Evolutionary conservation across 1,140 invertebrate species (phyloP).

Genomic region (Popillia japonica): DNA sequence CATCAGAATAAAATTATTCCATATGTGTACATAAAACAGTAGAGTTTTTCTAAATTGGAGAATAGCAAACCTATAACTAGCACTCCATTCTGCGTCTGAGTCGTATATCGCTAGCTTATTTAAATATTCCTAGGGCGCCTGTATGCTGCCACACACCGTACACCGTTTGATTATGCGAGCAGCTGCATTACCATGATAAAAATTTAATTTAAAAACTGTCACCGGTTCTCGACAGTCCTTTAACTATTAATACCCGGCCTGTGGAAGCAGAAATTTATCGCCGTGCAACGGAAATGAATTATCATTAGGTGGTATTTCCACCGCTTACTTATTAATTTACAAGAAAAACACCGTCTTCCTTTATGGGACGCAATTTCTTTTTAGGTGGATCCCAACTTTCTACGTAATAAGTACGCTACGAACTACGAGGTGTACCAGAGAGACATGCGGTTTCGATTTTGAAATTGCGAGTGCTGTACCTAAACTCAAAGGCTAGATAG

Average conservation of each 20-base stretch:
- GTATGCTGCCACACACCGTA: slow-evolving; percentile 7
- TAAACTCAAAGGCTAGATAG: too few species aligned
- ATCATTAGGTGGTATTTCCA: slow-evolving; percentile 21
- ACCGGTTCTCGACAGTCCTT: slow-evolving; percentile 28
- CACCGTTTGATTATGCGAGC: slow-evolving; percentile 30
- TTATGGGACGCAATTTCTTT: slow-evolving; percentile 29
- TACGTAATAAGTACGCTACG: too few species aligned
- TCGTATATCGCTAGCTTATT: not conserved
- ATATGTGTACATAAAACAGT: not conserved
- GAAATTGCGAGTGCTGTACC: slow-evolving; percentile 1
- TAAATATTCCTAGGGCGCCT: slow-evolving; percentile 25
- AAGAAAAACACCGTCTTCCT: slow-evolving; percentile 23
- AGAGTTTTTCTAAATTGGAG: not conserved
- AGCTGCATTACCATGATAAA: slow-evolving; percentile 31
- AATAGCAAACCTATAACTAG: not conserved
- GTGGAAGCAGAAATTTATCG: not conserved
- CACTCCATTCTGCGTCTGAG: not conserved
- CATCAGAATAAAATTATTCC: not conserved
- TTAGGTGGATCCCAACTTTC: slow-evolving; percentile 23
- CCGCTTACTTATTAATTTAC: slow-evolving; percentile 21
- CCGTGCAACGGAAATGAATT: slow-evolving; percentile 31
- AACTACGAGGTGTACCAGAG: not conserved
- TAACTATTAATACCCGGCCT: slow-evolving; percentile 27
- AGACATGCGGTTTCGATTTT: not conserved
- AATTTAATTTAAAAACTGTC: slow-evolving; percentile 33